phyloP scores from a whole-genome alignment of 2,113 vertebrate genomes.

The Ameiurus melas region DNA sequence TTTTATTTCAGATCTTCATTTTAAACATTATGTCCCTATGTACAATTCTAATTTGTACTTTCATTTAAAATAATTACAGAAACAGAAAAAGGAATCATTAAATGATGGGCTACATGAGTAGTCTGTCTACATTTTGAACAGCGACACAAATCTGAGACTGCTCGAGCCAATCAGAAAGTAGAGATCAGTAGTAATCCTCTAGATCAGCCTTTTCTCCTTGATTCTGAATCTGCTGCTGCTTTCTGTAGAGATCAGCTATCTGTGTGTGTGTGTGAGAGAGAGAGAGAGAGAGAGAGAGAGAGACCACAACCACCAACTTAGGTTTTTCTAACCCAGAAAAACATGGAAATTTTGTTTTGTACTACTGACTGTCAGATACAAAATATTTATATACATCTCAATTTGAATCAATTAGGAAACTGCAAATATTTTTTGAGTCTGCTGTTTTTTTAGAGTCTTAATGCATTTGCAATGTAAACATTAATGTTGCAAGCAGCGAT shows the following conservation, averaged over 20 bases:
- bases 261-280: conserved; percentile 55
- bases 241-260: conserved; percentile 85
- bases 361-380: neutral
- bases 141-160: neutral
- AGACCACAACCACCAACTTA: neutral
- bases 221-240: conserved; percentile 91
- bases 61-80: conserved; percentile 35
- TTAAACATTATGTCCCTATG: conserved; percentile 31
- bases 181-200: conserved; percentile 81
- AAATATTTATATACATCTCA: too few species aligned
- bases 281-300: conserved; percentile 7
- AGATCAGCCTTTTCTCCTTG: conserved; percentile 74
- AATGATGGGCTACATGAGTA: neutral
- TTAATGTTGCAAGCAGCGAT: too few species aligned
- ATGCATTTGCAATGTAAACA: too few species aligned
- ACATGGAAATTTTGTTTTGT: neutral
- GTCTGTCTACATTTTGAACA: neutral
- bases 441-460: too few species aligned
- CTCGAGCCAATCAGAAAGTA: neutral
- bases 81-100: neutral
- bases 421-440: too few species aligned
- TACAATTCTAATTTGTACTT: conserved; percentile 36
- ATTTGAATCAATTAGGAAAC: too few species aligned
- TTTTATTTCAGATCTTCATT: conserved; percentile 45
- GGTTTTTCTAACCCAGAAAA: neutral